Evolutionary conservation across 2,888 invertebrate species (phyloP), one percentile per base, ranked within the genome.

Genomic region (Habrosyne pyritoides): DNA sequence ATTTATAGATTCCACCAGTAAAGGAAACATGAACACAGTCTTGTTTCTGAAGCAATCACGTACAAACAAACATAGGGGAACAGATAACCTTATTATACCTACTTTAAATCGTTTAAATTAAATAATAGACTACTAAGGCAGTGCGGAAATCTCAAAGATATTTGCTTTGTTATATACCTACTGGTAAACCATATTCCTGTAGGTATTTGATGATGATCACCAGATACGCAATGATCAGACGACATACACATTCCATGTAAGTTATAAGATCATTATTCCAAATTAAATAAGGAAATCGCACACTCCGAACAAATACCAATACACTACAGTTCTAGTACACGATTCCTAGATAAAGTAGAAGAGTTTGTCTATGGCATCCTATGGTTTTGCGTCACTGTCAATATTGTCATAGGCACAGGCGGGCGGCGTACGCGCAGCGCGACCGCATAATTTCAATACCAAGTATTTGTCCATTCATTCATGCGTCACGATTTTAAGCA

Each of bases 351-450:
- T 68, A 71, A 71, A 66, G 60, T 53, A 49, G 63, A 63, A 59
- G 53, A 58, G 63, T 64, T 69, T 67, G 69, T 67, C 64, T 73
- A 22, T 50, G 50, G 50, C 18, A 10, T 26, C 10, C 28, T 42
- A 59, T 62, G 64, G 60, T 67, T 73, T 77, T 73, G 73, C 73
- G 73, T 75, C 73, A 74, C 64, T 71, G 81, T 87, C 83, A 87
- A 88, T 86, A 88, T 85, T 86, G 70, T 73, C 63, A 62, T 62
- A 76, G 70, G 69, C 61, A n/a, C n/a, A 7, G 14, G 30, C 30
- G 67, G 63, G 72, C 63, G 72, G 73, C 76, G 73, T 69, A 63
- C 66, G 67, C 74, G 75, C 71, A 56, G 61, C 60, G 59, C 57
- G 63, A 42, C 42, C 42, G 42, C 42, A 42, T 18, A 14, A 42